Evolutionary conservation across 2,113 vertebrate species (phyloP).

Genomic region (Siphamia tubifer): DNA sequence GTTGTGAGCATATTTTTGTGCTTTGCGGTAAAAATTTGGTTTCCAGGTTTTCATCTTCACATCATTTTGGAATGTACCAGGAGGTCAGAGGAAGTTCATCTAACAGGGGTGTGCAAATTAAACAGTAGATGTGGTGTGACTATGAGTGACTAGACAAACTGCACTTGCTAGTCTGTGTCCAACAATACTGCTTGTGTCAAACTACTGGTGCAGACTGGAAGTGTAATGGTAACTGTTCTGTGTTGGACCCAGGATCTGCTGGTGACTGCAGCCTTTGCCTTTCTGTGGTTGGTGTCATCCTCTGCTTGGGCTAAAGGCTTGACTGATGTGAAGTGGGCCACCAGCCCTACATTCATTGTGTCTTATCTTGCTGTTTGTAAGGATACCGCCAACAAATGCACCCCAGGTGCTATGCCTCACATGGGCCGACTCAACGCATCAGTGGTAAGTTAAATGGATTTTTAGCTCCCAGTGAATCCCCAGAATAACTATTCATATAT

Average conservation of each 20-base stretch:
- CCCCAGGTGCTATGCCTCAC: constrained; percentile 75
- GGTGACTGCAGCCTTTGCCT: constrained; percentile 86
- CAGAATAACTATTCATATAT: too few species aligned
- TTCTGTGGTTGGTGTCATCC: constrained; percentile 91
- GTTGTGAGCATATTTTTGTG: not conserved
- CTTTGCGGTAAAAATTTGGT: not conserved
- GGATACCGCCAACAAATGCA: constrained; percentile 42
- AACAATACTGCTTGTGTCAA: not conserved
- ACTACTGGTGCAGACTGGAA: not conserved
- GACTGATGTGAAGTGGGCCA: constrained; percentile 85
- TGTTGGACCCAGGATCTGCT: constrained; percentile 84
- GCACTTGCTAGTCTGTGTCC: not conserved
- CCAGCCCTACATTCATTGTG: constrained; percentile 76
- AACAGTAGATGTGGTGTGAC: constrained; percentile 26
- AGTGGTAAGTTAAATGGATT: constrained; percentile 83
- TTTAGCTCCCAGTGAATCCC: too few species aligned
- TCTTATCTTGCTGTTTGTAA: constrained; percentile 71
- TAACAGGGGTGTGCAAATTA: constrained; percentile 57
- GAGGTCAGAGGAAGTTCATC: constrained; percentile 22
- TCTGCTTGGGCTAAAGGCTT: constrained; percentile 95
- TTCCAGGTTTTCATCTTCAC: not conserved
- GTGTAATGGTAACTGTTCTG: not conserved
- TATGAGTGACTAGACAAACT: not conserved
- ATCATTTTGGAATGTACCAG: constrained; percentile 1
- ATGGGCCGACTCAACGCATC: constrained; percentile 92